phyloP scores from a whole-genome alignment of 2,888 invertebrate genomes.

The Troilus luridus region DNA sequence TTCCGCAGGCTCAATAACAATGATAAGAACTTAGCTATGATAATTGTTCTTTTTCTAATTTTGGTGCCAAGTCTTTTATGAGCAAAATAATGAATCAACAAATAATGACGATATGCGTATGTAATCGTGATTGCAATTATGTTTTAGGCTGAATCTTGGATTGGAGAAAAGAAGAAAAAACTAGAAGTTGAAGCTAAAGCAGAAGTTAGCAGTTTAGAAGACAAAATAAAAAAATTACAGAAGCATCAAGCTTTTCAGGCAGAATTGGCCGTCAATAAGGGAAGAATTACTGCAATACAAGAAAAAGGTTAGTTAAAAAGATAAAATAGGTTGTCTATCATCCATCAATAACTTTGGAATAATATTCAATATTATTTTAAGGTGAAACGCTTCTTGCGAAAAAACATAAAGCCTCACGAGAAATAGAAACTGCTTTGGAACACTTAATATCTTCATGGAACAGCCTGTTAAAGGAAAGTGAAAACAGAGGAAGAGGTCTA shows the following conservation, averaged over 20 bases:
- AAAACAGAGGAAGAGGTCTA: conserved; percentile 82
- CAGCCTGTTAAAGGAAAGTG: conserved; percentile 80
- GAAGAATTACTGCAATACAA: conserved; percentile 87
- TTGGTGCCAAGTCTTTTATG: too few relatives aligned
- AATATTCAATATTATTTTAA: conserved; percentile 61
- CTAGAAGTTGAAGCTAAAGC: conserved; percentile 84
- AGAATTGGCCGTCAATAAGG: conserved; percentile 89
- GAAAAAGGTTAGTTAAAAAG: conserved; percentile 67
- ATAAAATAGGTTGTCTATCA: not conserved
- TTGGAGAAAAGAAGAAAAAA: conserved; percentile 91
- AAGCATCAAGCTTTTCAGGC: conserved; percentile 96
- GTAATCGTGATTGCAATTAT: too few relatives aligned
- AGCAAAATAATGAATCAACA: too few relatives aligned
- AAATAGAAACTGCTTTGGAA: conserved; percentile 79
- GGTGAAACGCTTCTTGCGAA: conserved; percentile 80
- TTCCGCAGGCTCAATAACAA: not conserved
- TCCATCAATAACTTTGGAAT: not conserved
- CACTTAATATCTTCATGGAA: conserved; percentile 83
- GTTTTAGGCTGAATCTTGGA: conserved; percentile 84
- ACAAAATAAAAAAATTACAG: conserved; percentile 94
- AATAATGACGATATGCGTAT: too few relatives aligned
- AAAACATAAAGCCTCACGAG: conserved; percentile 79
- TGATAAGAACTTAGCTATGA: not conserved
- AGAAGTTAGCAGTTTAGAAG: conserved; percentile 84
- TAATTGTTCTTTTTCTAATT: not conserved